These are phyloP conservation scores for Thripadectes ignobilis DNA, from an alignment of 2,797 vertebrate species.

Conservation along the genomic window DNA sequence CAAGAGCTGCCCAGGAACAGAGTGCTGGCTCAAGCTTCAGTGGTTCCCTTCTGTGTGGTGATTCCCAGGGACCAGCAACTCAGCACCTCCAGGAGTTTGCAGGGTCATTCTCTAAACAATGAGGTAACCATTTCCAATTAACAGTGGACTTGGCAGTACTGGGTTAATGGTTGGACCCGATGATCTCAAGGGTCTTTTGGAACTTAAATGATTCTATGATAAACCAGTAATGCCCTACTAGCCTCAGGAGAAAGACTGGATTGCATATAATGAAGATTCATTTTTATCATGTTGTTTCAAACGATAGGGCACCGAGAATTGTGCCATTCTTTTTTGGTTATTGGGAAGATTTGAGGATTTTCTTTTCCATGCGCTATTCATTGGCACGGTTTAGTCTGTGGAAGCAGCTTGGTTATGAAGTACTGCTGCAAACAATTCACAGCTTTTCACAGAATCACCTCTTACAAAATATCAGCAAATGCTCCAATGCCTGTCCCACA, in stretches of 20 bases:
- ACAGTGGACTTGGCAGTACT: neutral
- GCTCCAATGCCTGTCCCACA: neutral
- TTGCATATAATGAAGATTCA: neutral
- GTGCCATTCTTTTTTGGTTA: neutral
- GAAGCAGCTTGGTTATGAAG: neutral
- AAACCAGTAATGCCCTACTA: neutral
- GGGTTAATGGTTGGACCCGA: rapidly evolving
- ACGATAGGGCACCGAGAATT: neutral
- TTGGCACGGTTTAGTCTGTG: rapidly evolving
- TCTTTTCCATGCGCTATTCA: neutral
- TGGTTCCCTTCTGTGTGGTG: no score
- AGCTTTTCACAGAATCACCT: neutral
- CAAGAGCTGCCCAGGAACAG: neutral
- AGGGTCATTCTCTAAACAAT: neutral
- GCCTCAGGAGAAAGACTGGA: neutral
- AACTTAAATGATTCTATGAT: neutral
- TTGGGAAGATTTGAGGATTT: neutral
- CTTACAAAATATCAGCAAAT: neutral
- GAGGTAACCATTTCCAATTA: neutral
- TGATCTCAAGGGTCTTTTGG: neutral
- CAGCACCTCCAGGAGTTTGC: neutral
- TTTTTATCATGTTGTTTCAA: neutral
- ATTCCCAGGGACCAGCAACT: neutral
- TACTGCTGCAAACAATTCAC: neutral
- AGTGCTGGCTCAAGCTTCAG: neutral